phyloP scores from a whole-genome alignment of 2,888 invertebrate species.

The Agelastica alni region DNA sequence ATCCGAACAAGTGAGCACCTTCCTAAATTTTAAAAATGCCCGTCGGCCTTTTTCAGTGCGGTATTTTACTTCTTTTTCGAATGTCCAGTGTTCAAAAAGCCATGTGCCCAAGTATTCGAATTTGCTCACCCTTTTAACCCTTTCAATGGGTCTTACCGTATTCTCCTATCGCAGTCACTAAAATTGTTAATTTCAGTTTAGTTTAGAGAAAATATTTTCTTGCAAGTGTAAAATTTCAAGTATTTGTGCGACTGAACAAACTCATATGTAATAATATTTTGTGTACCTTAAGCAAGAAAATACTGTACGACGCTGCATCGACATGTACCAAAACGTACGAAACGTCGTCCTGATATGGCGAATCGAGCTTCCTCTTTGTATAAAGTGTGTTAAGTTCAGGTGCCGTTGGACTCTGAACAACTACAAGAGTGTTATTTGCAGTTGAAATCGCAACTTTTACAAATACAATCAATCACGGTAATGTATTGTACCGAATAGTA shows the following conservation, averaged over 20 bases:
- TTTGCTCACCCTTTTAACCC: neutral
- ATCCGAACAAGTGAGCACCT: neutral
- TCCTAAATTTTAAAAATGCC: neutral
- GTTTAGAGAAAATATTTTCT: neutral
- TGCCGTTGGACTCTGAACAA: constrained; percentile 24
- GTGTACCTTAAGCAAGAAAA: too few relatives aligned
- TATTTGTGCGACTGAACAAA: too few relatives aligned
- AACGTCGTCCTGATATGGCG: constrained; percentile 13
- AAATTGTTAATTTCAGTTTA: neutral
- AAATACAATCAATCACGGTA: constrained; percentile 11
- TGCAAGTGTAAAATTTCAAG: neutral
- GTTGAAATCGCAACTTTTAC: constrained; percentile 15
- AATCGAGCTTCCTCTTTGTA: constrained; percentile 21
- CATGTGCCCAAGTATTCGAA: neutral
- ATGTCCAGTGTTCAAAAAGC: neutral
- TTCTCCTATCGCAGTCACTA: neutral
- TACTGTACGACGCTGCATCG: neutral
- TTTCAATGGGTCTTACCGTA: neutral
- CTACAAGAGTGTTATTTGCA: constrained; percentile 21
- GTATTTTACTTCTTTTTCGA: neutral
- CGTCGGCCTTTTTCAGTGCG: neutral
- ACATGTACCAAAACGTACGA: neutral
- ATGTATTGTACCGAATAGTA: too few relatives aligned
- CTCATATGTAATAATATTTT: too few relatives aligned
- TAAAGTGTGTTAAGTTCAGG: constrained; percentile 25